Percentiles rank a stretch among this genome's conserved stretches.
These are phyloP conservation scores for Rhopalosiphum nymphaeae DNA, from an alignment of 2,888 invertebrate genomes.

Conservation along the genomic window DNA sequence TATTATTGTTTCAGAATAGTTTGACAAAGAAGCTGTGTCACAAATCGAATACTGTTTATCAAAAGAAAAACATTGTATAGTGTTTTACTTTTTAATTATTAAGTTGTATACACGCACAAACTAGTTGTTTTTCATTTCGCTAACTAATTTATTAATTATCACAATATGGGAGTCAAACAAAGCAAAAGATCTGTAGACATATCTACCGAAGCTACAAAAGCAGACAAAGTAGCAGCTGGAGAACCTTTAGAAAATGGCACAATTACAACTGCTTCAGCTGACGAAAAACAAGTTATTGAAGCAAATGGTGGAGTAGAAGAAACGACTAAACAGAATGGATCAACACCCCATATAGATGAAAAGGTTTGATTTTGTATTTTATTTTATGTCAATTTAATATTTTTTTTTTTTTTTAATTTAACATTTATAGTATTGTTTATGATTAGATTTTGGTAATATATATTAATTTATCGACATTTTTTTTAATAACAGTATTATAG, in stretches of 20 bases:
- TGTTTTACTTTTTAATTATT: conserved; percentile 27
- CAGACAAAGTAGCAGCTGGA: conserved; percentile 67
- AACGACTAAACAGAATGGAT: conserved; percentile 63
- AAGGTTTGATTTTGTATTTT: conserved; percentile 41
- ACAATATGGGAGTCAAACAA: conserved; percentile 70
- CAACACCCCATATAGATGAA: conserved; percentile 51
- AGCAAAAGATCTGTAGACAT: conserved; percentile 69
- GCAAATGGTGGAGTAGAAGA: conserved; percentile 66
- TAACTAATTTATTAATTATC: conserved; percentile 13
- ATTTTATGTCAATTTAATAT: not conserved
- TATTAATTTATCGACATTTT: not conserved
- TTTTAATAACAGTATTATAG: not conserved
- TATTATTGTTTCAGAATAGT: conserved; percentile 57
- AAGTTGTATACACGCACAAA: not conserved
- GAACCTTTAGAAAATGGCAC: conserved; percentile 63
- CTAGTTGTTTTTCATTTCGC: conserved; percentile 9
- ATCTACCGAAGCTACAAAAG: conserved; percentile 68
- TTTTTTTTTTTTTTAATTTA: not conserved
- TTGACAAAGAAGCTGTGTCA: conserved; percentile 44
- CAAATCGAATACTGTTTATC: conserved; percentile 12
- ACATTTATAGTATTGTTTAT: not conserved
- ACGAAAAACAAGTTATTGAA: conserved; percentile 67
- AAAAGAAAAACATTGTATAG: not conserved
- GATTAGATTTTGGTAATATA: not conserved
- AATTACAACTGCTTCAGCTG: conserved; percentile 66